Evolutionary conservation across 2,113 vertebrate species (phyloP).

Genomic region (Capra hircus): DNA sequence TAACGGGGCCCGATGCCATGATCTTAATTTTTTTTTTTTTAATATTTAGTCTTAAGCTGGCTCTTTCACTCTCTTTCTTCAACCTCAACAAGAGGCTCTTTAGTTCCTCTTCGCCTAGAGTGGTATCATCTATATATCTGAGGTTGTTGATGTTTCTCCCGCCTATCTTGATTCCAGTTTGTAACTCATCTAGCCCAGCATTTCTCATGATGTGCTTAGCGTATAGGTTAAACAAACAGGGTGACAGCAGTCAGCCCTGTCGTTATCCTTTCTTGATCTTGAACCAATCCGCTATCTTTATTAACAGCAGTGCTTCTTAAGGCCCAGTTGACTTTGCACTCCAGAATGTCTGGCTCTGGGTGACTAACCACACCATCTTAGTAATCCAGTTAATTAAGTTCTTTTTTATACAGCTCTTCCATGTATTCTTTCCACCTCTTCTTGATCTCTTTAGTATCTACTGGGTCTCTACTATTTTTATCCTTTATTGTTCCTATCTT

Average conservation of each 20-base stretch:
- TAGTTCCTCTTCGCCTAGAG: not conserved
- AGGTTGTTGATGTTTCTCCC: not conserved
- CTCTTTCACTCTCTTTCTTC: not conserved
- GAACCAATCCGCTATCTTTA: not conserved
- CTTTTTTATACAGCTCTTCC: not conserved
- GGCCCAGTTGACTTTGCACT: not conserved
- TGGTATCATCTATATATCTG: not conserved
- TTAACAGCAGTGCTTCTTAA: not conserved
- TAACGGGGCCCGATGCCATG: not conserved
- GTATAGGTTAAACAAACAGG: not conserved
- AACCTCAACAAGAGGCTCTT: not conserved
- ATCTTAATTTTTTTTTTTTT: not conserved
- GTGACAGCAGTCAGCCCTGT: not conserved
- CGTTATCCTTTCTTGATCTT: not conserved
- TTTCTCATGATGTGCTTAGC: not conserved
- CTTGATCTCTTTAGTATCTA: not conserved
- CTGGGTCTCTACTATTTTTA: not conserved
- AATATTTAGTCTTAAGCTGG: not conserved
- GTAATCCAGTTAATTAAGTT: not conserved
- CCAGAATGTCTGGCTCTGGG: not conserved
- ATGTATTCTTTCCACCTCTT: not conserved
- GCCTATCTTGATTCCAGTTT: not conserved
- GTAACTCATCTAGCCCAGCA: not conserved
- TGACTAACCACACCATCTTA: not conserved
- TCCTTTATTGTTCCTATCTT: not conserved